A percentile compares a stretch with the other conserved stretches of the same genome.
These are phyloP conservation scores for Sebastes taczanowskii DNA, from an alignment of 2,797 vertebrate species.

Conservation along the genomic window DNA sequence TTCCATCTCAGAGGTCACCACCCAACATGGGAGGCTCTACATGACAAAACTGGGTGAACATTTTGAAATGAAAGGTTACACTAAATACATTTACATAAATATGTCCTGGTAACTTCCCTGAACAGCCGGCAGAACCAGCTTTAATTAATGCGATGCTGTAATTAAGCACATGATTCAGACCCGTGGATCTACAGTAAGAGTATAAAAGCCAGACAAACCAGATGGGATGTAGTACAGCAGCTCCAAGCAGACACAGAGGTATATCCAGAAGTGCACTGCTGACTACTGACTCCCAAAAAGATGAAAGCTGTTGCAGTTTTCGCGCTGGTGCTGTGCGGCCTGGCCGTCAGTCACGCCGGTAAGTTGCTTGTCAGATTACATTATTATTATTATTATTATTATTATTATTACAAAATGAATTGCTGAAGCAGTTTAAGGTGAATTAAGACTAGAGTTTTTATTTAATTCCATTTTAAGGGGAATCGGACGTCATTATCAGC, in stretches of 20 bases:
- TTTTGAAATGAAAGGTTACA: not conserved
- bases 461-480: not conserved
- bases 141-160: not conserved
- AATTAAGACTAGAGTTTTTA: not conserved
- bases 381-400: no score
- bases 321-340: conserved; percentile 12
- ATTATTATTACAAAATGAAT: no score
- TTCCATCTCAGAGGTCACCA: not conserved
- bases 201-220: conserved; percentile 2
- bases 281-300: not conserved
- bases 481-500: no score
- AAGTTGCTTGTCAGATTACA: not conserved
- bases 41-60: not conserved
- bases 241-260: not conserved
- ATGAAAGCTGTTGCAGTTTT: conserved; percentile 29
- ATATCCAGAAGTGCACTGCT: not conserved
- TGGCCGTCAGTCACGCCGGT: conserved; percentile 8
- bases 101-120: not conserved
- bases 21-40: not conserved
- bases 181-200: not conserved
- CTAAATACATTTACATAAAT: not conserved
- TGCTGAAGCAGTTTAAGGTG: not conserved
- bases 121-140: not conserved
- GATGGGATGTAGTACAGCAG: not conserved
- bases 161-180: not conserved